These are phyloP conservation scores for Fragum whitleyi DNA, from an alignment of 2,888 invertebrate genomes.

Conservation along the genomic window DNA sequence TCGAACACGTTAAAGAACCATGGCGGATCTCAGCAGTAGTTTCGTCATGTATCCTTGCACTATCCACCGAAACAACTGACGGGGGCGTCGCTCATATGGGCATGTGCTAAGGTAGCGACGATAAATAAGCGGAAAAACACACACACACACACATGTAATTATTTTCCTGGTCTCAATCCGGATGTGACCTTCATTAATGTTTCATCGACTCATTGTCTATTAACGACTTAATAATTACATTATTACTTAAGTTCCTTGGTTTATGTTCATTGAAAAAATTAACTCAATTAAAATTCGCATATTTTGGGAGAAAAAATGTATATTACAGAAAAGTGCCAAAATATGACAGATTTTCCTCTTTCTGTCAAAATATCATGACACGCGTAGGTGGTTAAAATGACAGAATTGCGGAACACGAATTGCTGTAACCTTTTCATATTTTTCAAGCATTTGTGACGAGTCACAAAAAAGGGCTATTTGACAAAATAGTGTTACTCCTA, in stretches of 20 bases:
- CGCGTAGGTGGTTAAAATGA: not conserved
- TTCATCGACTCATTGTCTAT: not conserved
- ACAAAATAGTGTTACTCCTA: too few relatives aligned
- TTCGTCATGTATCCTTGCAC: too few relatives aligned
- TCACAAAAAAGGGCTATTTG: too few relatives aligned
- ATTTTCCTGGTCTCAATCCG: not conserved
- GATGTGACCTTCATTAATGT: not conserved
- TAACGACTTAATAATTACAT: not conserved
- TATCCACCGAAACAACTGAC: too few relatives aligned
- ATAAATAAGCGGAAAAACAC: too few relatives aligned
- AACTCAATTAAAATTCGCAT: not conserved
- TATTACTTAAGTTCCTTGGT: not conserved
- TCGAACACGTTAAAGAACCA: too few relatives aligned
- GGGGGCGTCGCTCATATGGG: too few relatives aligned
- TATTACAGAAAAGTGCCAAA: not conserved
- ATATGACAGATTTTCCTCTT: not conserved
- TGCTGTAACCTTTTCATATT: too few relatives aligned
- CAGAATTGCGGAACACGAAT: not conserved
- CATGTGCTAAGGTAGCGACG: too few relatives aligned
- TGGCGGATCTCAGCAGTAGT: too few relatives aligned
- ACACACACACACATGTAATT: too few relatives aligned
- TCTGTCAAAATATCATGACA: slow-evolving; percentile 1
- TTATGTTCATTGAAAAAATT: not conserved
- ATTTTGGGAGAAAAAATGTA: not conserved
- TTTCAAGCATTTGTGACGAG: too few relatives aligned